Percentiles rank a stretch among this genome's conserved stretches.
phyloP scores from a whole-genome alignment of 2,888 invertebrate species.

The Lomographa bimaculata region DNA sequence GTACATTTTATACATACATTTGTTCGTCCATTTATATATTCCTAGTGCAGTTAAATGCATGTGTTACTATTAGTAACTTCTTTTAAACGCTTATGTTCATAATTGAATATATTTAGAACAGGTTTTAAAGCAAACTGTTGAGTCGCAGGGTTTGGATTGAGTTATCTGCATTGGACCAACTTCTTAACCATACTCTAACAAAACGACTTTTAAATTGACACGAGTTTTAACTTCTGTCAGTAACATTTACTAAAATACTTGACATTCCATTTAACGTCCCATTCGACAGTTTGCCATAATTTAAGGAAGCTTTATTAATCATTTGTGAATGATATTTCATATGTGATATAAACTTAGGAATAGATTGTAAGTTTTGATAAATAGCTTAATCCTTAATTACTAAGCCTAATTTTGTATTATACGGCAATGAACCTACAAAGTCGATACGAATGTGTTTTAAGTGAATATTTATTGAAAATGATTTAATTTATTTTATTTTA shows the following conservation, averaged over 20 bases:
- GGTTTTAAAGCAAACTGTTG: conserved; percentile 54
- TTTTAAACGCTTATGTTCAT: conserved; percentile 26
- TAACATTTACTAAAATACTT: conserved; percentile 30
- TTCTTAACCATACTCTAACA: conserved; percentile 10
- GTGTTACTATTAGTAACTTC: conserved; percentile 41
- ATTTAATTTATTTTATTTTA: conserved; percentile 60
- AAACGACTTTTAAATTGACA: conserved; percentile 30
- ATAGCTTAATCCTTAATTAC: conserved; percentile 44
- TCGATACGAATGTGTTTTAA: conserved; percentile 51
- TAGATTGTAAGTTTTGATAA: conserved; percentile 60
- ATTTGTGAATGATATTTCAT: conserved; percentile 74
- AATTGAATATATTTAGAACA: conserved; percentile 35
- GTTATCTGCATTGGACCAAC: conserved; percentile 1
- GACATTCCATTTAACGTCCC: conserved; percentile 52
- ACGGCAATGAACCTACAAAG: conserved; percentile 52
- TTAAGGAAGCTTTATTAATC: conserved; percentile 62
- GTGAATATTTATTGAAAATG: conserved; percentile 67
- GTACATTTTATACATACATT: conserved; percentile 41
- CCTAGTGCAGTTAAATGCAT: conserved; percentile 53
- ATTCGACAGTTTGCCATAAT: conserved; percentile 59
- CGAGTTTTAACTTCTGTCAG: conserved; percentile 12
- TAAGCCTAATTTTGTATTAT: conserved; percentile 53
- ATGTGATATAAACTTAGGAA: conserved; percentile 77
- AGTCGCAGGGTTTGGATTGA: conserved; percentile 24
- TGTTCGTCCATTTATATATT: conserved; percentile 34